A percentile compares a stretch with the other conserved stretches of the same genome.
These are phyloP conservation scores for Cariama cristata DNA, from an alignment of 2,113 vertebrate genomes.

Conservation along the genomic window DNA sequence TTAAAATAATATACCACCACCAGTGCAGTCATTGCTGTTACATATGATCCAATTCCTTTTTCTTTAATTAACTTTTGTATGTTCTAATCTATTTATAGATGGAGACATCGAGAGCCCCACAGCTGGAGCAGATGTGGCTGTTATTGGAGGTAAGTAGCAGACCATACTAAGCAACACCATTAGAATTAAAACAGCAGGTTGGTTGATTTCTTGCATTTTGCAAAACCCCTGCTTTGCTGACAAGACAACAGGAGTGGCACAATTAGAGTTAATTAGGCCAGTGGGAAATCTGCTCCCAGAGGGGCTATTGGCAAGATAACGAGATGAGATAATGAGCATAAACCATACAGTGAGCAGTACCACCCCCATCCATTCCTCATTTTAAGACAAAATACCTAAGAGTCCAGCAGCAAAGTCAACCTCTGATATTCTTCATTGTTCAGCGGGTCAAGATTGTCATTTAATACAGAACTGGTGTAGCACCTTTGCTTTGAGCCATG, in stretches of 20 bases:
- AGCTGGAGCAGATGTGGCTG: conserved; percentile 63
- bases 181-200: neutral
- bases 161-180: neutral
- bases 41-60: neutral
- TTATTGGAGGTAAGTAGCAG: conserved; percentile 70
- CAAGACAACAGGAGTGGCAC: neutral
- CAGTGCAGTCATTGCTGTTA: neutral
- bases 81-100: conserved; percentile 63
- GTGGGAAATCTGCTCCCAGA: conserved; percentile 51
- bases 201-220: neutral
- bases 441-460: neutral
- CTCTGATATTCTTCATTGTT: neutral
- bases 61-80: conserved; percentile 23
- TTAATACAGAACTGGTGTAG: neutral
- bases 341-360: neutral
- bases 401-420: neutral
- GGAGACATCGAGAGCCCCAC: conserved; percentile 34
- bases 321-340: conserved; percentile 24
- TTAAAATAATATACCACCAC: neutral
- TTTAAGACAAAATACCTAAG: neutral
- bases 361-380: neutral
- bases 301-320: conserved; percentile 9
- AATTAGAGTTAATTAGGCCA: conserved; percentile 58
- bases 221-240: neutral
- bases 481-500: neutral